Percentiles rank a stretch among this genome's conserved stretches.
These are phyloP conservation scores for Pluvianellus socialis DNA, from an alignment of 2,113 vertebrate species.

Conservation along the genomic window DNA sequence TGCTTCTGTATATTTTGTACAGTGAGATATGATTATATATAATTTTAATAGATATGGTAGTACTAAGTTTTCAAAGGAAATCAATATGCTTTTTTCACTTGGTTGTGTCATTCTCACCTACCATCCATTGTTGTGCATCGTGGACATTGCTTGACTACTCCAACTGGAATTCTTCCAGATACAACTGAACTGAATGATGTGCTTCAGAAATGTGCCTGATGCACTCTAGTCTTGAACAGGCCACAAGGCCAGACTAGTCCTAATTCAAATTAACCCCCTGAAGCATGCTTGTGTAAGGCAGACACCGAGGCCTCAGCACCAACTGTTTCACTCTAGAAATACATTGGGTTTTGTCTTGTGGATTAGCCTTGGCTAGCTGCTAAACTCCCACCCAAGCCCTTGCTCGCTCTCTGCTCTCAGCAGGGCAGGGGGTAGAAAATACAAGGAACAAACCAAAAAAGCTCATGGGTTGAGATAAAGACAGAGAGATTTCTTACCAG, in stretches of 20 bases:
- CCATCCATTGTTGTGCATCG: not conserved
- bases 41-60: not conserved
- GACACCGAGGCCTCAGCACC: not conserved
- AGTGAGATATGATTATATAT: not conserved
- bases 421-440: not conserved
- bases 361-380: not conserved
- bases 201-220: not conserved
- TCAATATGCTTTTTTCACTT: not conserved
- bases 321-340: not conserved
- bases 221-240: not conserved
- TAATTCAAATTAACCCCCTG: not conserved
- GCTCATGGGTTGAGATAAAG: not conserved
- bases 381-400: not conserved
- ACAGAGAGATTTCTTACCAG: not conserved
- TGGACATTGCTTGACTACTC: not conserved
- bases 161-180: not conserved
- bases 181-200: not conserved
- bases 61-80: not conserved
- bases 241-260: not conserved
- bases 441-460: not conserved
- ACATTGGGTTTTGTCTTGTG: not conserved
- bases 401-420: not conserved
- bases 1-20: not conserved
- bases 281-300: rapidly evolving
- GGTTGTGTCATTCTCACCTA: not conserved